These are phyloP conservation scores for Psilopsiagon aurifrons DNA, from an alignment of 2,113 vertebrate species.

Conservation along the genomic window DNA sequence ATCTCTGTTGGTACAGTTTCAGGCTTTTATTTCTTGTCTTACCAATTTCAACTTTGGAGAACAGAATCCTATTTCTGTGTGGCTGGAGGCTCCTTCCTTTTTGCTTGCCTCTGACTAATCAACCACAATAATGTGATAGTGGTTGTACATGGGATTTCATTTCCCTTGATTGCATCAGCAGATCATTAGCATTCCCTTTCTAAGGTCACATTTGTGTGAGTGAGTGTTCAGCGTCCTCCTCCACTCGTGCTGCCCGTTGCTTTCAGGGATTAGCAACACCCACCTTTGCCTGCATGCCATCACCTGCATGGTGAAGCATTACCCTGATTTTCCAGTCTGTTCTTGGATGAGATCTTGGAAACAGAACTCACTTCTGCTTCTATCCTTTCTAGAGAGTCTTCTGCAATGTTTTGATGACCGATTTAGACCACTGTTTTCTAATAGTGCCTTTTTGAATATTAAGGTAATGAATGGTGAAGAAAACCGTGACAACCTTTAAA, in stretches of 20 bases:
- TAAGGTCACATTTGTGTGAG: not conserved
- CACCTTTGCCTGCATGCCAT: not conserved
- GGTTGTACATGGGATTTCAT: not conserved
- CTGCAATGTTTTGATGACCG: not conserved
- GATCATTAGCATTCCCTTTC: not conserved
- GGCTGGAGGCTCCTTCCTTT: not conserved
- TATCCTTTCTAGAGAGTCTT: not conserved
- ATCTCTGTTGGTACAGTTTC: not conserved
- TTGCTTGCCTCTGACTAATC: not conserved
- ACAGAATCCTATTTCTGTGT: not conserved
- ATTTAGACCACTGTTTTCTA: not conserved
- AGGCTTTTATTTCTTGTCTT: not conserved
- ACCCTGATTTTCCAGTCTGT: not conserved
- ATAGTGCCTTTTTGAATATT: not conserved
- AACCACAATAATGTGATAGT: not conserved
- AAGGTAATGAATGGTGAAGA: not conserved
- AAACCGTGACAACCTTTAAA: not conserved
- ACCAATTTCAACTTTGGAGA: not conserved
- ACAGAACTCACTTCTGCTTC: not conserved
- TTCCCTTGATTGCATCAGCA: not conserved
- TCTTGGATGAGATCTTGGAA: not conserved
- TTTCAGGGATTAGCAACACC: accelerated
- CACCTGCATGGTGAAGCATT: not conserved
- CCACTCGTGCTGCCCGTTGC: not conserved
- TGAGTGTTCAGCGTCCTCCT: not conserved